These are phyloP conservation scores for Ifrita kowaldi DNA, from an alignment of 2,113 vertebrate genomes.

Conservation along the genomic window DNA sequence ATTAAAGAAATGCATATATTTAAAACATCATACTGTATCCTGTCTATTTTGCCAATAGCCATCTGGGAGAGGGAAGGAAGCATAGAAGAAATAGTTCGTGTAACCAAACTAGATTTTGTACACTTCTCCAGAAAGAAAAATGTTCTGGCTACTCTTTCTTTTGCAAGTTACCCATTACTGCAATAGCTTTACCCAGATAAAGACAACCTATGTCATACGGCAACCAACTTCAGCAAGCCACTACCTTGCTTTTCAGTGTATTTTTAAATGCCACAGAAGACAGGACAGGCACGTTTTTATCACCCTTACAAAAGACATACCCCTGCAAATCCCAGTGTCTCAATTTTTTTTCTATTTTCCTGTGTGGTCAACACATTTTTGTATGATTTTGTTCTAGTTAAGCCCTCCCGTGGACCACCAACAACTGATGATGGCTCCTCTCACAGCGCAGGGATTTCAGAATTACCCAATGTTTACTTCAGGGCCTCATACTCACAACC, in stretches of 20 bases:
- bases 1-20: not conserved
- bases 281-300: not conserved
- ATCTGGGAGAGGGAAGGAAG: not conserved
- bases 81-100: not conserved
- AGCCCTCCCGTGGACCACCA: not conserved
- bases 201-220: not conserved
- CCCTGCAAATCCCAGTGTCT: not conserved
- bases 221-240: not conserved
- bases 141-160: not conserved
- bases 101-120: not conserved
- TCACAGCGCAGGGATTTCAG: not conserved
- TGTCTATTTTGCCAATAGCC: constrained; percentile 31
- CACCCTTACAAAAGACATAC: fast-evolving
- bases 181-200: not conserved
- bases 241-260: not conserved
- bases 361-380: not conserved
- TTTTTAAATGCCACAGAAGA: not conserved
- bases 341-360: not conserved
- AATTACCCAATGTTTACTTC: not conserved
- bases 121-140: not conserved
- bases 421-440: not conserved
- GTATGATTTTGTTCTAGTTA: not conserved
- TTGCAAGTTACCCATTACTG: not conserved
- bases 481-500: not conserved
- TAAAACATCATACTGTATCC: not conserved